These are phyloP conservation scores for Tetrao urogallus DNA, from an alignment of 2,113 vertebrate genomes.

Conservation along the genomic window DNA sequence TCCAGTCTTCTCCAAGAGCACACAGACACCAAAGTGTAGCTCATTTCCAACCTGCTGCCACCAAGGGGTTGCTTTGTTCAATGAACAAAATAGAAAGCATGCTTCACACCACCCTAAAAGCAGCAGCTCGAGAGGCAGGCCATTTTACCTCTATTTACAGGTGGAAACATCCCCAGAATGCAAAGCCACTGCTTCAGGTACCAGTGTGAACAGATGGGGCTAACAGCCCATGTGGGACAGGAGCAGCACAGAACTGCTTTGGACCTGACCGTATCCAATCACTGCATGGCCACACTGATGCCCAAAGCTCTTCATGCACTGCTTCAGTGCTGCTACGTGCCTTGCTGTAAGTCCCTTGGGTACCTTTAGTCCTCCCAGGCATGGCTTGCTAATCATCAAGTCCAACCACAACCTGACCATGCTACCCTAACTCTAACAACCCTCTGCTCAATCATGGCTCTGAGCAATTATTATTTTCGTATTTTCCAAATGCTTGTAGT, in stretches of 20 bases:
- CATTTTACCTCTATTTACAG: background rate
- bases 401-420: no score
- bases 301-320: fast-evolving
- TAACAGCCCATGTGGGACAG: background rate
- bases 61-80: background rate
- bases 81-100: background rate
- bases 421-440: no score
- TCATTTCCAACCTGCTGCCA: background rate
- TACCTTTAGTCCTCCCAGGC: background rate
- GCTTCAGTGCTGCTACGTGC: fast-evolving
- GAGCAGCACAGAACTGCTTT: background rate
- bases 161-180: background rate
- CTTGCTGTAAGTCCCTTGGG: background rate
- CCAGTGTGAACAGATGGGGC: fast-evolving
- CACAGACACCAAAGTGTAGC: background rate
- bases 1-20: background rate
- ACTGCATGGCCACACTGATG: no score
- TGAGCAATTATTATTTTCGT: no score
- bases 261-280: background rate
- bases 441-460: no score
- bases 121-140: no score
- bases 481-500: background rate
- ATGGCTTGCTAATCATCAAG: background rate
- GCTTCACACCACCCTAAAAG: background rate
- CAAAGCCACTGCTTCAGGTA: background rate